Conservation (phyloP, 2,113 vertebrate genomes). For the Micromys minutus region DNA sequence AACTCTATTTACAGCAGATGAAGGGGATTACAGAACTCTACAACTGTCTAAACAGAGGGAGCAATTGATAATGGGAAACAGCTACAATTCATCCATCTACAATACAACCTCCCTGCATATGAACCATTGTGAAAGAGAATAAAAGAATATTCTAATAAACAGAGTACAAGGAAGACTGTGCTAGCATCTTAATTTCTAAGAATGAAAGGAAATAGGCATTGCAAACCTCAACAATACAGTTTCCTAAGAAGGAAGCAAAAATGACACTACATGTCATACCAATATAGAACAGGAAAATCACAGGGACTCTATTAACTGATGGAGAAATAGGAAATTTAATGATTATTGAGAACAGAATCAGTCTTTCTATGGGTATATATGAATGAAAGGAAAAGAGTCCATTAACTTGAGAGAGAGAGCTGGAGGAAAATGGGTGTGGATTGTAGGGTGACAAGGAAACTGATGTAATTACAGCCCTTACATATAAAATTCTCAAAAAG, state of each 20-base stretch:
- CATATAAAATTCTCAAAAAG: neutral
- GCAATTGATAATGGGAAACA: no score
- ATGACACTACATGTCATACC: neutral
- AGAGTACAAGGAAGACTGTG: neutral
- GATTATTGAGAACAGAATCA: neutral
- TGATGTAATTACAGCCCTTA: neutral
- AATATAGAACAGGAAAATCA: neutral
- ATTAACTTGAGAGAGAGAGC: no score
- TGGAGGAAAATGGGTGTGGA: no score
- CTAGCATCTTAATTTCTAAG: fast-evolving
- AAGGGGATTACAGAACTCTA: neutral
- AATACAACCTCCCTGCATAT: neutral
- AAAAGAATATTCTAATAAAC: neutral
- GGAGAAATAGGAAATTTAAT: neutral
- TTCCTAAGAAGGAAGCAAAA: neutral
- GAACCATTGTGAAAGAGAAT: no score
- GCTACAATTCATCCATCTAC: no score
- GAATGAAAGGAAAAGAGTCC: no score
- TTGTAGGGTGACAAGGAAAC: neutral
- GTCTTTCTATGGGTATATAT: no score
- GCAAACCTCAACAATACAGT: neutral
- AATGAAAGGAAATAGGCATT: neutral
- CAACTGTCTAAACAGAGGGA: no score
- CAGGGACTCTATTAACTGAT: no score
- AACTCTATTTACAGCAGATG: neutral